Evolutionary conservation across 2,797 vertebrate genomes (phyloP).

Genomic region (Ambastaia sidthimunki): DNA sequence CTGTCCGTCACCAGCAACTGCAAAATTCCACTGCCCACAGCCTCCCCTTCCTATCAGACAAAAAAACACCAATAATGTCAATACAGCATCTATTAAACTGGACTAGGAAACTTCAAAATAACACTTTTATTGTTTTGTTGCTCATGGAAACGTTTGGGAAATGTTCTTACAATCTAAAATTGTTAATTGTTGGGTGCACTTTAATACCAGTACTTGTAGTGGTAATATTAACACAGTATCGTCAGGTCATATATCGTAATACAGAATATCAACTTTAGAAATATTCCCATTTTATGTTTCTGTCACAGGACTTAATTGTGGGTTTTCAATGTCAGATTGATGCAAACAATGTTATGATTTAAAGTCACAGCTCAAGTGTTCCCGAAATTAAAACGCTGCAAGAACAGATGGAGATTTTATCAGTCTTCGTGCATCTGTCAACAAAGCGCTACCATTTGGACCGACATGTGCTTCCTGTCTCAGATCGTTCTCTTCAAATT

Average conservation of each 20-base stretch:
- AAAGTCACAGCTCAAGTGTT: constrained; percentile 14
- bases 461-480: constrained; percentile 1
- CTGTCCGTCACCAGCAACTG: constrained; percentile 89
- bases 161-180: too few relatives aligned
- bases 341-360: background rate
- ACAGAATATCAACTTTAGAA: too few relatives aligned
- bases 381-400: constrained; percentile 3
- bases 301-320: background rate
- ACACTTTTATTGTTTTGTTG: too few relatives aligned
- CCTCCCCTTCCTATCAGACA: constrained; percentile 84
- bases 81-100: too few relatives aligned
- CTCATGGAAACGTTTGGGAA: too few relatives aligned
- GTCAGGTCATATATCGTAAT: too few relatives aligned
- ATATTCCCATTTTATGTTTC: background rate
- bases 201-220: too few relatives aligned
- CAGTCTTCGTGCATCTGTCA: constrained; percentile 47
- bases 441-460: constrained; percentile 13
- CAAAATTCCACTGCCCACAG: constrained; percentile 85
- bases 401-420: constrained; percentile 48
- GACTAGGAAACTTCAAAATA: too few relatives aligned
- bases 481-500: constrained; percentile 35
- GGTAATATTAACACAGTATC: too few relatives aligned
- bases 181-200: too few relatives aligned
- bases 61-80: background rate
- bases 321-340: constrained; percentile 14